Percentiles rank a stretch among this genome's conserved stretches.
Evolutionary conservation across 2,797 vertebrate species (phyloP).

Genomic region (Dendrocincla tyrannina): DNA sequence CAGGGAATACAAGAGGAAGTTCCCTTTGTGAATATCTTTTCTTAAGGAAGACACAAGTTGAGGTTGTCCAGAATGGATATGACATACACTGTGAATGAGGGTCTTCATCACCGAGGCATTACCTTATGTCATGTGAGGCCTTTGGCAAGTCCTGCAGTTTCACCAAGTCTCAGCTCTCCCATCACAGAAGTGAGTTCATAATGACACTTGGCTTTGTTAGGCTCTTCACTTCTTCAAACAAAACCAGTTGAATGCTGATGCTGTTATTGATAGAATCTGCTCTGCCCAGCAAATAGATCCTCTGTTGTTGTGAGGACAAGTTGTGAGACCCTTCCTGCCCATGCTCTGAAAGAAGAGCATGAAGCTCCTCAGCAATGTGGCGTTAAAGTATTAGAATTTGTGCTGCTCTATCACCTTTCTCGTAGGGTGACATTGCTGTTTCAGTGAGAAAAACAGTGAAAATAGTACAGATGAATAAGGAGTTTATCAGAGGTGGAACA

Average conservation of each 20-base stretch:
- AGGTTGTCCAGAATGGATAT: background rate
- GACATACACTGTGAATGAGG: rapidly evolving
- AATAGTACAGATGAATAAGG: background rate
- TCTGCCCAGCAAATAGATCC: background rate
- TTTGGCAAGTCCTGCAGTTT: background rate
- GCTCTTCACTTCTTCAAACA: background rate
- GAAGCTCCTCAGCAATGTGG: background rate
- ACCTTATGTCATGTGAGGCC: background rate
- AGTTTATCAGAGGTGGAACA: background rate
- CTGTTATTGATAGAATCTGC: background rate
- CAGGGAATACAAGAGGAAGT: background rate
- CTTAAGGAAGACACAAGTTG: background rate
- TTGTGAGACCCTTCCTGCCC: background rate
- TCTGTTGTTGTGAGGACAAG: background rate
- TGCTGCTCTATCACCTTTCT: background rate
- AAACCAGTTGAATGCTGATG: background rate
- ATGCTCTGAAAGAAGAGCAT: rapidly evolving
- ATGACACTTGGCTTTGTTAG: background rate
- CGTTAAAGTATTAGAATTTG: background rate
- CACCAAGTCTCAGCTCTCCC: background rate
- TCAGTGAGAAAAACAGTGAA: background rate
- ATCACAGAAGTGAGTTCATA: background rate
- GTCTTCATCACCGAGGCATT: background rate
- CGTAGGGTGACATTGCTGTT: background rate
- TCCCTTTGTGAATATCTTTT: background rate